Evolutionary conservation across 2,797 vertebrate genomes (phyloP), one percentile per base, ranked within the genome.

Genomic region (Paramormyrops hopkinsi): DNA sequence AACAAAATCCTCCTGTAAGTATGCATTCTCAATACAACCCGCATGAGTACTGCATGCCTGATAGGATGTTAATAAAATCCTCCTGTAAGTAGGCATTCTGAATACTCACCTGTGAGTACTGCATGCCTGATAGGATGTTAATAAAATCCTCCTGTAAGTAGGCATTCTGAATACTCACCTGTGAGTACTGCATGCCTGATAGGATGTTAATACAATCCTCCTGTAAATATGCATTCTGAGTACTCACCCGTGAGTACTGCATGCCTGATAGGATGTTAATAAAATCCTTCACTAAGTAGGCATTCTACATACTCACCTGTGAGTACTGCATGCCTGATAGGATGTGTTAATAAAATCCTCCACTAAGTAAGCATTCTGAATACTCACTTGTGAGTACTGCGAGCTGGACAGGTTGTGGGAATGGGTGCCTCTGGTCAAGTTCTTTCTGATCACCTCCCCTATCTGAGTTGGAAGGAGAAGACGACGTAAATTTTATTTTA

Each of bases 401-500:
- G 41, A 17, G 12, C 46, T n/a, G 22, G 4, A 54, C 5, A 53
- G 25, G 6, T 3, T 50, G 85, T 37, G 11, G 12, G 50, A 56
- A 41, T 87, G 51, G 19, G 29, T 53, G 79, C 29, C 88, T 89
- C 89, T 86, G 0, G 1, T 89, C 44, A 88, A 89, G 48, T 88
- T 56, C 88, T 17, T 51, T 53, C 33, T 29, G 25, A 86, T 83
- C 54, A 44, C 62, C 82, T 73, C 53, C 25, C 88, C 85, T 76
- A 51, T 82, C 53, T 88, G 87, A 86, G 86, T 51, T 85, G 69
- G 37, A 91, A 89, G 88, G 3, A 37, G 89, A 89, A 86, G 73
- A 84, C 6, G 44, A 90, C 82, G 14, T 91, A 90, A 79, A 84
- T 89, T 90, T 88, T 25, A 89, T 89, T 84, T 56, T 90, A 79